These are phyloP conservation scores for Leptatherina wallacei DNA, from an alignment of 2,797 vertebrate genomes.

Conservation along the genomic window DNA sequence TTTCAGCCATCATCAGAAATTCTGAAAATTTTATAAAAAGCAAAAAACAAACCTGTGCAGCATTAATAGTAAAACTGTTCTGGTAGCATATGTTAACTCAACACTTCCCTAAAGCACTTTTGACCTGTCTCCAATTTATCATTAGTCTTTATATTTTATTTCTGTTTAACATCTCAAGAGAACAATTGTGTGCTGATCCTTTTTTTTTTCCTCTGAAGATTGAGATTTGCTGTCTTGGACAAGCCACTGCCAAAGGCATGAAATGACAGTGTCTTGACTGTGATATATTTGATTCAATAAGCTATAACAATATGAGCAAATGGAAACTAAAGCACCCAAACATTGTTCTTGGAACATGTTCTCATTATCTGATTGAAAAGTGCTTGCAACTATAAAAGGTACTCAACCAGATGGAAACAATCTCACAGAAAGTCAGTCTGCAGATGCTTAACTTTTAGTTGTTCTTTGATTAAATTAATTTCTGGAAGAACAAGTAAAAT, in stretches of 20 bases:
- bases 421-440: not conserved
- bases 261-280: not conserved
- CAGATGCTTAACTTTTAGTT: not conserved
- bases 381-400: slow-evolving; percentile 19
- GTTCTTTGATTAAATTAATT: not conserved
- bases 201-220: not conserved
- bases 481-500: not conserved
- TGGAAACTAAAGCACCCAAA: slow-evolving; percentile 15
- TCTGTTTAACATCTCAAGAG: slow-evolving; percentile 23
- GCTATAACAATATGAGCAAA: slow-evolving; percentile 2
- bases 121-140: not conserved
- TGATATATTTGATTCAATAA: slow-evolving; percentile 50
- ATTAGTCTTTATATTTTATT: not conserved
- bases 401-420: slow-evolving; percentile 5
- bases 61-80: not conserved
- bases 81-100: no score
- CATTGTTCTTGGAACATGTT: slow-evolving; percentile 11
- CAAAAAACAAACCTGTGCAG: not conserved
- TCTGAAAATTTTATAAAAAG: no score
- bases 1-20: not conserved
- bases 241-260: not conserved
- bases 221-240: slow-evolving; percentile 9
- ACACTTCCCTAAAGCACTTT: not conserved
- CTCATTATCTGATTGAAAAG: slow-evolving; percentile 18
- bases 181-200: slow-evolving; percentile 1